phyloP scores from a whole-genome alignment of 2,113 vertebrate genomes.

The Litocranius walleri region DNA sequence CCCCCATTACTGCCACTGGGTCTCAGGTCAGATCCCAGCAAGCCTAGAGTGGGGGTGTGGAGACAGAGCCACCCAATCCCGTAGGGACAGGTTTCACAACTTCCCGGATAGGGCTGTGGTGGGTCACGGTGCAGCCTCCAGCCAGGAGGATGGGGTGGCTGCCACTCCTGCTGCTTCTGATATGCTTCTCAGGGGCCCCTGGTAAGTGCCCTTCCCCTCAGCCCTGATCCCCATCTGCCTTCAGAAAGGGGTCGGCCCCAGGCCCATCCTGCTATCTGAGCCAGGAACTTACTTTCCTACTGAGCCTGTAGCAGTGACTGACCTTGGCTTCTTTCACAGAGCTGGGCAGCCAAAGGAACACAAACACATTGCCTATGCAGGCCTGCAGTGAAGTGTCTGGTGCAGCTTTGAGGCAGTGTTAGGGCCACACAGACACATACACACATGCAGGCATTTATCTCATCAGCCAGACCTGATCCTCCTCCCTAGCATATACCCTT shows the following conservation, averaged over 20 bases:
- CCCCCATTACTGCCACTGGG: neutral
- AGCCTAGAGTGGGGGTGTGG: constrained; percentile 44
- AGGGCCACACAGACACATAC: neutral
- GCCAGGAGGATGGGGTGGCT: constrained; percentile 61
- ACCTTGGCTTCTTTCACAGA: neutral
- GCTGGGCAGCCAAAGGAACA: neutral
- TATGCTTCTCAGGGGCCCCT: neutral
- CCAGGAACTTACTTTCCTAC: neutral
- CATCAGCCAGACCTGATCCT: neutral
- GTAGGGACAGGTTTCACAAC: constrained; percentile 67
- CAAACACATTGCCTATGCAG: neutral
- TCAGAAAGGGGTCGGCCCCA: neutral
- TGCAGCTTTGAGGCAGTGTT: neutral
- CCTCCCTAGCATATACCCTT: neutral
- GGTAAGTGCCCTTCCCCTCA: constrained; percentile 44
- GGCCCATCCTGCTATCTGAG: neutral
- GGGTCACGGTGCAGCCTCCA: constrained; percentile 56
- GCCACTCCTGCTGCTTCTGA: constrained; percentile 59
- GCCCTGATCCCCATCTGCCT: neutral
- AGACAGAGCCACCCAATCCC: constrained; percentile 60
- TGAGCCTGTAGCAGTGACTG: neutral
- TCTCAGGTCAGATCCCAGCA: constrained; percentile 32
- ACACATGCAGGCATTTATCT: neutral
- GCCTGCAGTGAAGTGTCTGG: neutral
- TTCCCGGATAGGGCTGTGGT: constrained; percentile 46